These are phyloP conservation scores for Euzophera pinguis DNA, from an alignment of 2,888 invertebrate species.

Conservation along the genomic window DNA sequence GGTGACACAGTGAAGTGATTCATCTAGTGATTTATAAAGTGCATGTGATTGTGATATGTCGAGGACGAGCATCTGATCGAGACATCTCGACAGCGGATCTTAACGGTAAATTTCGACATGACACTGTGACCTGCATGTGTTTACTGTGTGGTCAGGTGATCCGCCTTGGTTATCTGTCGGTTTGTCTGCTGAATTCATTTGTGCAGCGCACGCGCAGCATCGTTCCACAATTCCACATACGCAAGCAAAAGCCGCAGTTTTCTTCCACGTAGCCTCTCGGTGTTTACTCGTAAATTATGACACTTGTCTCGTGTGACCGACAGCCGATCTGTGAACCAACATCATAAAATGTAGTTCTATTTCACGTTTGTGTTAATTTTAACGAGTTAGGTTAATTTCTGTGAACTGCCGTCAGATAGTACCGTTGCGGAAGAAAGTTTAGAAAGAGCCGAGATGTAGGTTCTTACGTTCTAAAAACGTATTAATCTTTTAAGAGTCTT, in stretches of 20 bases:
- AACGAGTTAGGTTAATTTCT: slow-evolving; percentile 33
- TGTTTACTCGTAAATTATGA: slow-evolving; percentile 74
- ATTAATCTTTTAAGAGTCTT: slow-evolving; percentile 49
- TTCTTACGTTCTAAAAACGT: slow-evolving; percentile 43
- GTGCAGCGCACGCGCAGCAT: slow-evolving; percentile 38
- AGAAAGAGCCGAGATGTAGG: slow-evolving; percentile 45
- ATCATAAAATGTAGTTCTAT: slow-evolving; percentile 30
- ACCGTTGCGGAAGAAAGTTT: slow-evolving; percentile 68
- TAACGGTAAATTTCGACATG: slow-evolving; percentile 74
- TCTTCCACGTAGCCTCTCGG: slow-evolving; percentile 64
- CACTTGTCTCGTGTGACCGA: slow-evolving; percentile 39
- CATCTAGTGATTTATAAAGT: slow-evolving; percentile 53
- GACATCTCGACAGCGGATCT: slow-evolving; percentile 55
- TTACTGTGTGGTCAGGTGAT: slow-evolving; percentile 69
- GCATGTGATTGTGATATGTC: slow-evolving; percentile 60
- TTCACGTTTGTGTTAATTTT: slow-evolving; percentile 40
- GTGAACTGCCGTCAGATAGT: slow-evolving; percentile 43
- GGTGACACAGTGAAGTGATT: slow-evolving; percentile 68
- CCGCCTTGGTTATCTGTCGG: slow-evolving; percentile 28
- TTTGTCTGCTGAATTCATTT: slow-evolving; percentile 22
- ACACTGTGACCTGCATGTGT: slow-evolving; percentile 63
- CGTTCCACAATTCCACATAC: slow-evolving; percentile 54
- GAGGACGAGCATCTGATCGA: slow-evolving; percentile 53
- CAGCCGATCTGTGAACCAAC: slow-evolving; percentile 32
- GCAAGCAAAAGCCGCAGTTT: slow-evolving; percentile 35